These are phyloP conservation scores for Seison nebaliae DNA, from an alignment of 1,140 invertebrate species.

Conservation along the genomic window DNA sequence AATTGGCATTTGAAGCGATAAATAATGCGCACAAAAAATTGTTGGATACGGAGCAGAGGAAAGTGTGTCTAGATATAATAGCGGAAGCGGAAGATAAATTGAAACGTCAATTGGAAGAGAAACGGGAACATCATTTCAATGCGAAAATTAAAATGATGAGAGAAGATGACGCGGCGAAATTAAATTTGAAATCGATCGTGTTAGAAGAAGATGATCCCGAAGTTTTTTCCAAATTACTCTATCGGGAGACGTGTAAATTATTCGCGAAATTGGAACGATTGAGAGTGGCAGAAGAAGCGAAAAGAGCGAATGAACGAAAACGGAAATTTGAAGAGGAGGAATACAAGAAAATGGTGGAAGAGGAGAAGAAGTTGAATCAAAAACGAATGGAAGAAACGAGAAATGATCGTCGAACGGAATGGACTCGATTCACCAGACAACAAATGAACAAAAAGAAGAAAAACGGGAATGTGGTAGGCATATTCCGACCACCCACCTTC, in stretches of 20 bases:
- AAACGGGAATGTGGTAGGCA: too few species aligned
- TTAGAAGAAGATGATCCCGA: conserved; percentile 70
- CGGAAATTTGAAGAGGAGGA: too few species aligned
- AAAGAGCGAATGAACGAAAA: conserved; percentile 75
- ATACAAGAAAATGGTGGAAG: too few species aligned
- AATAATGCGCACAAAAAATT: conserved; percentile 83
- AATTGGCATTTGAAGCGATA: conserved; percentile 48
- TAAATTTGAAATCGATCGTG: conserved; percentile 28
- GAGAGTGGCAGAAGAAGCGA: conserved; percentile 43
- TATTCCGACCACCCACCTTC: too few species aligned
- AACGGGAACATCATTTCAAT: conserved; percentile 7
- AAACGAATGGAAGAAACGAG: too few species aligned
- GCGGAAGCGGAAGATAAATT: conserved; percentile 54
- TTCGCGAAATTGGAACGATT: conserved; percentile 70
- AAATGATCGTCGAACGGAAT: too few species aligned
- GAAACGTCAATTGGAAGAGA: conserved; percentile 29
- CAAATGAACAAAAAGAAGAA: too few species aligned
- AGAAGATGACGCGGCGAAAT: conserved; percentile 6
- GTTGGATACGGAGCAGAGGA: conserved; percentile 69
- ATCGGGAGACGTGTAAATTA: conserved; percentile 56
- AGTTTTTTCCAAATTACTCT: conserved; percentile 24
- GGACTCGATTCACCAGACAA: too few species aligned
- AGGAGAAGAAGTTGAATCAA: too few species aligned
- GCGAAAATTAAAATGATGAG: conserved; percentile 6
- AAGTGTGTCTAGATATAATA: conserved; percentile 78